Percentiles rank a stretch among this genome's conserved stretches.
Conservation (phyloP, 35 echinoderm and acorn worm species). For the Strongylocentrotus purpuratus region DNA sequence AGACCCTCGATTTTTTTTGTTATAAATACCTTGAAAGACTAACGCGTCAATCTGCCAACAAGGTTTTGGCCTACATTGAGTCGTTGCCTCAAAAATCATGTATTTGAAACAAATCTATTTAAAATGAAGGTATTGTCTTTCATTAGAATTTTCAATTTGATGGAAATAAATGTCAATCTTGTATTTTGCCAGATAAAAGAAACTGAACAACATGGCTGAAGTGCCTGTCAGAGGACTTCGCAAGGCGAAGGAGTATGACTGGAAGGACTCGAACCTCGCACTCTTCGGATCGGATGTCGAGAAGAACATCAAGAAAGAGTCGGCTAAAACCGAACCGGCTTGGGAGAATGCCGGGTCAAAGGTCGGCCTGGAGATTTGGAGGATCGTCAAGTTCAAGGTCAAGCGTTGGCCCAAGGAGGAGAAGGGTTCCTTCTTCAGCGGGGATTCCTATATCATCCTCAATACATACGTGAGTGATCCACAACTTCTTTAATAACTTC, state of each 20-base stretch:
- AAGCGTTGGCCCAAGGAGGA: constrained; percentile 85
- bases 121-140: too few relatives aligned
- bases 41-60: too few relatives aligned
- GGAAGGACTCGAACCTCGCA: constrained; percentile 84
- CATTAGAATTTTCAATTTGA: too few relatives aligned
- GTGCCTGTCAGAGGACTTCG: neutral
- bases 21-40: too few relatives aligned
- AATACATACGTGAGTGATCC: constrained; percentile 87
- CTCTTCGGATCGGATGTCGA: constrained; percentile 76
- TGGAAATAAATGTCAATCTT: too few relatives aligned
- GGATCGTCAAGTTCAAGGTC: constrained; percentile 92
- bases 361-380: constrained; percentile 73
- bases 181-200: neutral
- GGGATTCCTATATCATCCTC: constrained; percentile 92
- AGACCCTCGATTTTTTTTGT: too few relatives aligned
- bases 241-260: constrained; percentile 81
- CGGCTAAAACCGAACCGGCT: constrained; percentile 67
- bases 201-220: neutral
- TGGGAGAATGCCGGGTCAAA: constrained; percentile 68
- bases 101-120: too few relatives aligned
- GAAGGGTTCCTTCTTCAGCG: constrained; percentile 84
- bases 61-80: too few relatives aligned
- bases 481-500: too few relatives aligned
- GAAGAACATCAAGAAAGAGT: constrained; percentile 78
- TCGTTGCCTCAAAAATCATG: too few relatives aligned